Evolutionary conservation across 2,797 vertebrate genomes (phyloP), one percentile per base, ranked within the genome.

Genomic region (Semaprochilodus insignis): DNA sequence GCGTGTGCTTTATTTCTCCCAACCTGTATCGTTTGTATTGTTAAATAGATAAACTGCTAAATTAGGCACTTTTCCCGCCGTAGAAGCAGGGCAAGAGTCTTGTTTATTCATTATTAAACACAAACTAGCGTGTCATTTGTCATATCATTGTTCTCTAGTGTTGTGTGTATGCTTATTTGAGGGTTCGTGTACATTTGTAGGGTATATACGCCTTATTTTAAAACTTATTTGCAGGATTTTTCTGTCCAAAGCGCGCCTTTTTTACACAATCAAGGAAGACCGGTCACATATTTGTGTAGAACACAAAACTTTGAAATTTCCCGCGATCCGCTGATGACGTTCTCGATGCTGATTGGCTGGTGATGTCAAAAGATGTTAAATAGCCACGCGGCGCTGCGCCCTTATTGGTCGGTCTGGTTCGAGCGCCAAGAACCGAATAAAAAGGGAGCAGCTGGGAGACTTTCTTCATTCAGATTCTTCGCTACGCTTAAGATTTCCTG

Each of bases 341-440:
- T 8, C 1, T 0, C 21, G 40, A 0, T 21, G 10, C 23, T 86
- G 80, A 90, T 90, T 92, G 89, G 92, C 70, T 72, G 3, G 0
- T 6, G 31, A 0, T 3, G 3, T 25, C 21, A 21, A 34, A 6
- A 17, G 25, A 19, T 21, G 73, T 83, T 83, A 88, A 87, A 85
- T 67, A 57, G 40, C 76, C 63, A 1, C 17, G 52, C 59, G 23
- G 31, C 34, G 80, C 52, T 25, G 2, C 3, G 13, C 31, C 86
- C 7, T 79, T 52, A 92, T 91, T 93, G 91, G 91, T 14, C 81
- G 70, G 17, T 0, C 4, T 25, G 0, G 23, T 84, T 88, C 77
- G 66, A 85, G 88, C 92, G 92, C 91, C 90, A 91, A 91, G 17
- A 62, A 31, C 78, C 34, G 62, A 88, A 92, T 90, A 91, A 88